A percentile compares a stretch with the other conserved stretches of the same genome.
Evolutionary conservation across 2,888 invertebrate genomes (phyloP).

Genomic region (Petrophora chlorosata): DNA sequence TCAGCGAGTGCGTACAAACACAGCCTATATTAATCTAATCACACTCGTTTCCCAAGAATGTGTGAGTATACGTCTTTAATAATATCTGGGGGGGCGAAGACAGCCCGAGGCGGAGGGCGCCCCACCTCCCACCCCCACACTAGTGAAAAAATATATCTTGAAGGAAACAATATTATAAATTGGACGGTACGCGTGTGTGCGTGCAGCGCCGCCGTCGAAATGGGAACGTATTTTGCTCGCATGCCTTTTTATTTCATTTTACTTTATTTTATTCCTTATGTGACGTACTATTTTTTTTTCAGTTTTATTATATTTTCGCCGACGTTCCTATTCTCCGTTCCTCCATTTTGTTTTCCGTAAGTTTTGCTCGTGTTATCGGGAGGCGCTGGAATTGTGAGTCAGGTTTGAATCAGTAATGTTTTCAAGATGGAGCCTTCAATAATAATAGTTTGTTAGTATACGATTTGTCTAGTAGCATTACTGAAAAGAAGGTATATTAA

Average conservation of each 20-base stretch:
- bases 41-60: constrained; percentile 77
- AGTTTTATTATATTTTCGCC: constrained; percentile 65
- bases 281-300: constrained; percentile 70
- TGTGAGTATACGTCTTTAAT: constrained; percentile 83
- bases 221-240: constrained; percentile 64
- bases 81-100: constrained; percentile 68
- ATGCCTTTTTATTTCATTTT: constrained; percentile 75
- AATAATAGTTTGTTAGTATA: too few species aligned
- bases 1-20: constrained; percentile 38
- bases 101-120: constrained; percentile 39
- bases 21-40: constrained; percentile 81
- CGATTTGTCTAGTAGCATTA: too few species aligned
- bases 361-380: constrained; percentile 18
- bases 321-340: constrained; percentile 16
- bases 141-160: constrained; percentile 83
- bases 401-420: constrained; percentile 3
- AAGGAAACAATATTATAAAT: constrained; percentile 85
- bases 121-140: constrained; percentile 56
- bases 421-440: too few species aligned
- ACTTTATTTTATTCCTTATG: constrained; percentile 74
- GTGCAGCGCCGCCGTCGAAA: constrained; percentile 48
- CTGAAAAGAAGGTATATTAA: too few species aligned
- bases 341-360: constrained; percentile 26
- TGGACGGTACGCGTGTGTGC: constrained; percentile 66
- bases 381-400: constrained; percentile 8